A percentile compares a stretch with the other conserved stretches of the same genome.
phyloP scores from a whole-genome alignment of 2,888 invertebrate genomes.

The Diplazon laetatorius region DNA sequence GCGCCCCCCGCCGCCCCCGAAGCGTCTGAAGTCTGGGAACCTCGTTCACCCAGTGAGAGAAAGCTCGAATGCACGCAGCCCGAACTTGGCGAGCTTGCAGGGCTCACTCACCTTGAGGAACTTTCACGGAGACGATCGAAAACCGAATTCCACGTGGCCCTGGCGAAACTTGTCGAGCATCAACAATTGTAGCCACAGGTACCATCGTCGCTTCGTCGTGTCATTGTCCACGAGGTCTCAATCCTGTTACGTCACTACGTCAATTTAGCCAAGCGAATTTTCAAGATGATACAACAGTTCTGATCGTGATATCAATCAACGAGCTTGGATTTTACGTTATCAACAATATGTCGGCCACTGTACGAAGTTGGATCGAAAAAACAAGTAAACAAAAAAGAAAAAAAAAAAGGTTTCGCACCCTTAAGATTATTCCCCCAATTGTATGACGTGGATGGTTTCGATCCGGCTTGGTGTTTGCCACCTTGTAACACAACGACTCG shows the following conservation, averaged over 20 bases:
- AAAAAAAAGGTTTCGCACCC: too few species aligned
- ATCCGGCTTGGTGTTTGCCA: neutral
- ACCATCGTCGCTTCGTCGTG: neutral
- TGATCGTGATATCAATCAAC: too few species aligned
- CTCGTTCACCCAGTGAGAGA: conserved; percentile 59
- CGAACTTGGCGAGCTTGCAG: conserved; percentile 55
- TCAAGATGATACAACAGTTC: too few species aligned
- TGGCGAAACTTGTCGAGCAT: neutral
- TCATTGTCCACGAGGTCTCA: neutral
- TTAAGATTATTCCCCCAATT: too few species aligned
- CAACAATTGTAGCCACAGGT: conserved; percentile 29
- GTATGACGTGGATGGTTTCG: neutral
- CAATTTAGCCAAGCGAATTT: too few species aligned
- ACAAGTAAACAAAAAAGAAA: too few species aligned
- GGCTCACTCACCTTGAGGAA: conserved; percentile 54
- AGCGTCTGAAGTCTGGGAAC: conserved; percentile 55
- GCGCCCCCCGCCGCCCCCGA: conserved; percentile 71
- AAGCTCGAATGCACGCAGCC: conserved; percentile 74
- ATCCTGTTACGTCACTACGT: neutral
- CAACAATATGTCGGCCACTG: too few species aligned
- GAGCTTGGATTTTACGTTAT: too few species aligned
- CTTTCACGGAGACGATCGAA: conserved; percentile 43
- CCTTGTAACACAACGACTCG: neutral
- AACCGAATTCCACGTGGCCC: conserved; percentile 49
- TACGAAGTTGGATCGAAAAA: too few species aligned